A percentile compares a stretch with the other conserved stretches of the same genome.
Conservation (phyloP, 2,888 invertebrate species). For the Gonocerus acuteangulatus region DNA sequence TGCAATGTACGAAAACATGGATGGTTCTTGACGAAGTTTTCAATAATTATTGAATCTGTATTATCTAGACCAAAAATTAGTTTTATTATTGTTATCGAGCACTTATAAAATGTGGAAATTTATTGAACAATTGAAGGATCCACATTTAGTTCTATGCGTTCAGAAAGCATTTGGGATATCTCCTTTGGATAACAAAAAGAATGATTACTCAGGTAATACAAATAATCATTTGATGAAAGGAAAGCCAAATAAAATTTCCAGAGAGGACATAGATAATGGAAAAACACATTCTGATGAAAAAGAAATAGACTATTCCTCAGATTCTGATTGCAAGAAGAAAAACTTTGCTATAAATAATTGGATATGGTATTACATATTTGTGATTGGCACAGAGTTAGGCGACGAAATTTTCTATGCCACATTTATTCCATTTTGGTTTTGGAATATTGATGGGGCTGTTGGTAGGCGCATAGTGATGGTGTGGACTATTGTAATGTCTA, state of each 20-base stretch:
- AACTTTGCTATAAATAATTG: slow-evolving; percentile 57
- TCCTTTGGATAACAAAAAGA: slow-evolving; percentile 40
- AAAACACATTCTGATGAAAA: slow-evolving; percentile 40
- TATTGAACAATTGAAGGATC: slow-evolving; percentile 60
- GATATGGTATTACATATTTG: slow-evolving; percentile 78
- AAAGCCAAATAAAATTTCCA: slow-evolving; percentile 13
- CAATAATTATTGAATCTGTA: no score
- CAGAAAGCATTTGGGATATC: slow-evolving; percentile 71
- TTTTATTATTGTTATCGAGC: no score
- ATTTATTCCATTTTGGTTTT: slow-evolving; percentile 91
- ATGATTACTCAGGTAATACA: neutral
- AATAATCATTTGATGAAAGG: neutral
- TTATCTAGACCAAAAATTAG: no score
- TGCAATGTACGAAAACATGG: no score
- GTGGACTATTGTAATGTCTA: slow-evolving; percentile 77
- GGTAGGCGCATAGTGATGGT: slow-evolving; percentile 73
- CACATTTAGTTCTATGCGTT: slow-evolving; percentile 66
- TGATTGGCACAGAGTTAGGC: slow-evolving; percentile 76
- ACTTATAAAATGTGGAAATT: slow-evolving; percentile 5
- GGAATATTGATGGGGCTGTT: slow-evolving; percentile 85
- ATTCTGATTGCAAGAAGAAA: slow-evolving; percentile 44
- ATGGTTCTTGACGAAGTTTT: no score
- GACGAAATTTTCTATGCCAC: slow-evolving; percentile 84
- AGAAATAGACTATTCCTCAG: slow-evolving; percentile 43
- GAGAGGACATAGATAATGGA: slow-evolving; percentile 43